Base-by-base conservation (phyloP, 2,113 vertebrate species). In the Cephalopterus ornatus region DNA sequence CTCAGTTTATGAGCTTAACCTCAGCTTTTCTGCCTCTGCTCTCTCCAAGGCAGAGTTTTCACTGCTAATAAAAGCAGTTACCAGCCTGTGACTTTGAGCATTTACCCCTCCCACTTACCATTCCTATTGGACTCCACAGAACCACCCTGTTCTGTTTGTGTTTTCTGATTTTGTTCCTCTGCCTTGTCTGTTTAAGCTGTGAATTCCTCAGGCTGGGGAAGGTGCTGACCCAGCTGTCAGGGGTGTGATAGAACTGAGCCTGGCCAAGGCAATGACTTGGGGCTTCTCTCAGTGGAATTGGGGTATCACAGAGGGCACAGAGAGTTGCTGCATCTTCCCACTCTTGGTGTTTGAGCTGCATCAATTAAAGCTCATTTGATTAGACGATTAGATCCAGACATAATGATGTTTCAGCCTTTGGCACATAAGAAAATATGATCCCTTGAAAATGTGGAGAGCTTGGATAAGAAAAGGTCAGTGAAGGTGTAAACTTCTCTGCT, bases 221-320 rank as follows among this genome's bases (percentile, higher is more conserved):
- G 58, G 35, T 35, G 61, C 30, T 21, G 49, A 30, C 26, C 13
- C 10, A 39, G 46, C 41, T 37, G 26, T 8, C 1, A 1, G 63
- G 65, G 65, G 24, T 66, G 63, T 18, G 58, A 39, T 18, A 12
- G 52, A 61, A 62, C 42, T 42, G 13, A 35, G 41, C 1, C 2
- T 11, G 7, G 18, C 61, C 30, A 27, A 58, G 49, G 17, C 26
- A 11, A 12, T 23, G 37, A 23, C 42, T 46, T 2, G 2, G 7
- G 9, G 1, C 37, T 13, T 3, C 21, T 23, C 12, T 27, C n/a
- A 4, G 11, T 0, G 35, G 23, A 18, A 49, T 0, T 9, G 3
- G 12, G 42, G 21, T 3, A 22, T 56, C 4, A 0, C 56, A 22
- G 39, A 44, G 50, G 56, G 49, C 71, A 53, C 39, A 26, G 73